Evolutionary conservation across 2,888 invertebrate species (phyloP), one percentile per base, ranked within the genome.

Genomic region (Leptinotarsa tumamoca): DNA sequence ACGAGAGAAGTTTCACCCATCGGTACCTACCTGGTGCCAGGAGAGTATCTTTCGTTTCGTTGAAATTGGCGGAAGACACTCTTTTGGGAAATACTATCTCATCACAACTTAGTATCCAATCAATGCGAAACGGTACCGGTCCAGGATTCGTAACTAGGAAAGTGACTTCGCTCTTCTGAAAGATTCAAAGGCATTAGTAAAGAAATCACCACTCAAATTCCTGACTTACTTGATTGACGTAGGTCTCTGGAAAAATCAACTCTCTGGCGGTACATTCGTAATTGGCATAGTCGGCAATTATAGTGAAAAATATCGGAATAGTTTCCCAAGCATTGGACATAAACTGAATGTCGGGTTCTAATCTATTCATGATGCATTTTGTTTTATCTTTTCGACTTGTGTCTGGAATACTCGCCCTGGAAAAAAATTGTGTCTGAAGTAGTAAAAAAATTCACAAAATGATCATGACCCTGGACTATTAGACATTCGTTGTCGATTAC

Each of bases 201-300:
- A 33, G 7, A 63, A 63, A 33, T 43, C 33, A 14, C 7, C n/a
- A 15, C 15, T 21, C 14, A 3, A 21, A 43, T 4, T 51, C 3
- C 15, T 17, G 27, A 70, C 74, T 76, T 82, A 90, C 90, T 85
- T 90, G 88, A 73, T 88, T 92, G 83, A 92, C 90, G 79, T 91
- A 90, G 0, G 92, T 92, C 79, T 92, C 91, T 4, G 86, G 86
- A 76, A 93, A 88, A 67, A 82, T 68, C 23, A 90, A 89, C 67
- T 90, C 88, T 4, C 85, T 80, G n/a, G 90, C 83, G 3, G 86
- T 82, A 78, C 90, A 90, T 1, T 79, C 77, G 79, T 90, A 92
- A 81, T 89, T 89, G 0, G 90, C 88, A 79, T 90, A 92, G 81
- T 91, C 91, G 1, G 91, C 90, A 7, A 69, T 71, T 13, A 72